Conservation (phyloP, 2,113 vertebrate species). For the Marcusenius ussheri region DNA sequence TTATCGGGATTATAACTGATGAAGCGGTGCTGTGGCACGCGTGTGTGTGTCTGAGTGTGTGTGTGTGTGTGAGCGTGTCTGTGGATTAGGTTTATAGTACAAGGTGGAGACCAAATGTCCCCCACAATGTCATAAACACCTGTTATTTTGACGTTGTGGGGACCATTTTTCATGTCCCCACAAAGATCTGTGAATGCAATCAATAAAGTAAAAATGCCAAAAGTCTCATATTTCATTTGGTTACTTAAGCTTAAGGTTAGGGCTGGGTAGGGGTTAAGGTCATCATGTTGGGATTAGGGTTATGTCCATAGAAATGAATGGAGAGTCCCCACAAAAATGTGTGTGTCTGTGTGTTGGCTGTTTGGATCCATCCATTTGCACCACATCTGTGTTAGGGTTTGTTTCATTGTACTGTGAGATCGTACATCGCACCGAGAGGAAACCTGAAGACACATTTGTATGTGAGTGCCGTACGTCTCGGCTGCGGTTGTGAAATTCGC, state of each 20-base stretch:
- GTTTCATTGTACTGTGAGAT: not conserved
- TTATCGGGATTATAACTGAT: slow-evolving; percentile 52
- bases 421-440: slow-evolving; percentile 34
- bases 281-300: too few species aligned
- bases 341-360: not conserved
- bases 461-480: slow-evolving; percentile 48
- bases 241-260: too few species aligned
- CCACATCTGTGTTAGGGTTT: not conserved
- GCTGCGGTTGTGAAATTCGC: slow-evolving; percentile 44
- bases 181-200: too few species aligned
- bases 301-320: too few species aligned
- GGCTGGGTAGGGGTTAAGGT: too few species aligned
- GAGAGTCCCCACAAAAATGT: slow-evolving; percentile 23
- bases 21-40: slow-evolving; percentile 35
- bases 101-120: too few species aligned
- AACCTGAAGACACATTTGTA: slow-evolving; percentile 46
- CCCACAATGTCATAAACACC: too few species aligned
- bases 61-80: slow-evolving; percentile 9
- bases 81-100: too few species aligned
- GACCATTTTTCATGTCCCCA: too few species aligned
- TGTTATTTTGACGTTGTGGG: too few species aligned
- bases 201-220: too few species aligned
- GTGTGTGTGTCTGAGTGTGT: not conserved
- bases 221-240: too few species aligned
- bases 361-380: not conserved